Evolutionary conservation across 2,888 invertebrate species (phyloP), one percentile per base, ranked within the genome.

Genomic region (Slavum lentiscoides): DNA sequence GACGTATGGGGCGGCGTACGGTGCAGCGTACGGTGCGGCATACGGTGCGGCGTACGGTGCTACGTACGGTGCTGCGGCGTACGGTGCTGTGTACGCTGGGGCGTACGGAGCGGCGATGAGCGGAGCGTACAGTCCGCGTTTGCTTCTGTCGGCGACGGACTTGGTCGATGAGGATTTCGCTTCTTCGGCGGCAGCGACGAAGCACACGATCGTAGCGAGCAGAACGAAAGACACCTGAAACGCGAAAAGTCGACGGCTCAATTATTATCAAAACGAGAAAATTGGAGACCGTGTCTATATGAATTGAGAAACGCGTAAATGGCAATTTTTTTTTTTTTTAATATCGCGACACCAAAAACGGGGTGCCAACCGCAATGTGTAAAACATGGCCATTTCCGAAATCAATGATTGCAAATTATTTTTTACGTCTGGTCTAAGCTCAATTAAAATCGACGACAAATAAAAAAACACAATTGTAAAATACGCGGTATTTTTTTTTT

Each of bases 131-230:
- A 80, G 23, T 3, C 64, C 64, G 5, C 77, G 77, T 58, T 80
- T 80, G 70, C 77, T 80, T 23, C 77, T 64, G 70, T 80, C 77
- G 23, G 55, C 19, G 62, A 43, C 61, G 37, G 76, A 37, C 61
- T 69, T 70, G 21, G 64, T 6, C 0, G 43, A 9, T 2, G 61
- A 43, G 37, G 69, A 70, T 19, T 77, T 77, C 19, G 19, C 55
- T 58, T 75, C 69, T 80, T 80, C 70, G 59, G 70, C 70, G 62
- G 77, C 77, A 15, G 39, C 77, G 70, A 19, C 77, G 70, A 72
- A 72, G 77, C 77, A 80, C 55, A 64, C 62, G 39, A 59, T 6
- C 62, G 70, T 55, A 8, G 77, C 77, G 77, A 80, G 19, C 23
- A 80, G 11, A 8, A 37, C 64, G 70, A 72, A 43, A 39, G 55